phyloP scores from a whole-genome alignment of 2,888 invertebrate species.

The Ennomos fuscantarius region DNA sequence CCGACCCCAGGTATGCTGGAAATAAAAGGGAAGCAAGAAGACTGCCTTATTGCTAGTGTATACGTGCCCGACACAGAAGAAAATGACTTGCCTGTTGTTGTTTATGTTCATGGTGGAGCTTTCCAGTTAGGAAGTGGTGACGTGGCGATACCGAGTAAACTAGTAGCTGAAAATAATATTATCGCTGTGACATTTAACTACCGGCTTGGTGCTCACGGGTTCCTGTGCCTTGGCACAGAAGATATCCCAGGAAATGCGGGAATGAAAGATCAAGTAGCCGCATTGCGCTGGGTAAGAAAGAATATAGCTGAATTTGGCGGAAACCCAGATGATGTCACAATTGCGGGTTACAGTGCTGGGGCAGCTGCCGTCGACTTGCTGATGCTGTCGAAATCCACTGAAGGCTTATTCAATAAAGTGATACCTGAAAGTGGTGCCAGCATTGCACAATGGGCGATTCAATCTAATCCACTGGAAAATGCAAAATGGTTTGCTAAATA shows the following conservation, averaged over 20 bases:
- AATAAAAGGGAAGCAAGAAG: constrained; percentile 42
- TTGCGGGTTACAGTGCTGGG: constrained; percentile 59
- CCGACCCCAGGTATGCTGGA: neutral
- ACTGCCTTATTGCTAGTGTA: constrained; percentile 64
- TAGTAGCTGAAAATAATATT: constrained; percentile 32
- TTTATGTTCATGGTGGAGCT: constrained; percentile 52
- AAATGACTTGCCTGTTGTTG: constrained; percentile 48
- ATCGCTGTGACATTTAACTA: constrained; percentile 17
- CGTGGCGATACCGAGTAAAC: constrained; percentile 23
- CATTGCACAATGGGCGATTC: constrained; percentile 43
- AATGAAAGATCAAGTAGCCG: constrained; percentile 64
- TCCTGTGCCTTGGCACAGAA: constrained; percentile 62
- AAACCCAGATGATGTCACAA: constrained; percentile 57
- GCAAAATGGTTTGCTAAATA: constrained; percentile 48
- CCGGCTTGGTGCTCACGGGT: constrained; percentile 45
- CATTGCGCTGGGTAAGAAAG: constrained; percentile 56
- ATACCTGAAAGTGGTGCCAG: constrained; percentile 58
- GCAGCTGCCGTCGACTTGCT: constrained; percentile 52
- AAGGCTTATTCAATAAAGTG: constrained; percentile 57
- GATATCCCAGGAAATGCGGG: constrained; percentile 65
- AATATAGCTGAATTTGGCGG: constrained; percentile 60
- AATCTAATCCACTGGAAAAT: constrained; percentile 52
- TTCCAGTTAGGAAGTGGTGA: constrained; percentile 44
- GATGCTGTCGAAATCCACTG: constrained; percentile 49
- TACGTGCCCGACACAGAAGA: constrained; percentile 57